These are phyloP conservation scores for Callipepla californica DNA, from an alignment of 2,113 vertebrate genomes.

Conservation along the genomic window DNA sequence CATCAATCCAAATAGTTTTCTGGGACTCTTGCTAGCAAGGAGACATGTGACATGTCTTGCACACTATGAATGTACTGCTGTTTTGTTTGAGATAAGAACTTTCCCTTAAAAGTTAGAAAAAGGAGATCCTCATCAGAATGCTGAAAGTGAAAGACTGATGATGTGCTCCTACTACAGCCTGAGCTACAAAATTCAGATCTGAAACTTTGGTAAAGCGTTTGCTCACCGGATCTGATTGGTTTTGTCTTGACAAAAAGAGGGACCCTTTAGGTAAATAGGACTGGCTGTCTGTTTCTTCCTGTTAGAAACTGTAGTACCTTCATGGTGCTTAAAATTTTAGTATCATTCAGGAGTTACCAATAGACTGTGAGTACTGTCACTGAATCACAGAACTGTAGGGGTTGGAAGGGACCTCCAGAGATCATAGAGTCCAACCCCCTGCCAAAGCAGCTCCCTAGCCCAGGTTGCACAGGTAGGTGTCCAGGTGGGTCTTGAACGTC, in stretches of 20 bases:
- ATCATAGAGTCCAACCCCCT: too few species aligned
- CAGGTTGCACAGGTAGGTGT: too few species aligned
- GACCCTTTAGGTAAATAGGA: neutral
- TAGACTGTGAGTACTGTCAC: neutral
- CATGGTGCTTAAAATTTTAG: neutral
- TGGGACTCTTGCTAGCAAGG: neutral
- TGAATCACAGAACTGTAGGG: too few species aligned
- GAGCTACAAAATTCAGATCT: neutral
- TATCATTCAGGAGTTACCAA: neutral
- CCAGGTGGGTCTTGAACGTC: too few species aligned
- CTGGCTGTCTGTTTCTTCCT: neutral
- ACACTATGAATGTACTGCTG: rapidly evolving
- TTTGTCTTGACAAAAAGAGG: neutral
- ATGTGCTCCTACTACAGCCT: neutral
- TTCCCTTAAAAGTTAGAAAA: neutral
- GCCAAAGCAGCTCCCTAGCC: too few species aligned
- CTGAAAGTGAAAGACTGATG: neutral
- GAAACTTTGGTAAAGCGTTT: neutral
- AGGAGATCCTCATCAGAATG: neutral
- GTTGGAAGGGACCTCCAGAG: too few species aligned
- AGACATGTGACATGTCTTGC: neutral
- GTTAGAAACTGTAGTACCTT: neutral
- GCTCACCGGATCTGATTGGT: neutral
- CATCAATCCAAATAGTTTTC: neutral
- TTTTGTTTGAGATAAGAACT: neutral